Conservation (phyloP, 2,888 invertebrate genomes). For the Cheilosia grossa region DNA sequence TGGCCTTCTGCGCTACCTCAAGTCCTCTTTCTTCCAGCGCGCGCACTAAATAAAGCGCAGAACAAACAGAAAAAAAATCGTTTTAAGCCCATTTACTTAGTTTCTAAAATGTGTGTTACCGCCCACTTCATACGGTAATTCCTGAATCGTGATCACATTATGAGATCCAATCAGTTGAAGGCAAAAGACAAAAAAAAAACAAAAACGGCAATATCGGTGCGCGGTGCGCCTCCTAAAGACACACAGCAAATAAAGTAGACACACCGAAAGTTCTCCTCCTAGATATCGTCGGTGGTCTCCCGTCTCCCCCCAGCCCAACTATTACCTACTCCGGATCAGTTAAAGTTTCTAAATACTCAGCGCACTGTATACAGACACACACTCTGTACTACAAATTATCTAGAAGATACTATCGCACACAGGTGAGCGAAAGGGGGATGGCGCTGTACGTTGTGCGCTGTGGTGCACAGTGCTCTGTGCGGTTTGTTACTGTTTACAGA, state of each 20-base stretch:
- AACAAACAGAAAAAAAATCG: conserved; percentile 63
- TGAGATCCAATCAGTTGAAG: conserved; percentile 80
- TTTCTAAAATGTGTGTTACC: conserved; percentile 76
- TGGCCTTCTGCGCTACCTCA: conserved; percentile 67
- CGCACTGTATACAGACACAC: conserved; percentile 10
- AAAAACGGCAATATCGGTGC: conserved; percentile 73
- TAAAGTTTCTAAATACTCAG: conserved; percentile 69
- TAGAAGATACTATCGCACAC: conserved; percentile 44
- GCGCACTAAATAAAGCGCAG: conserved; percentile 63
- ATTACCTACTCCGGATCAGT: conserved; percentile 64
- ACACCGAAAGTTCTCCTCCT: conserved; percentile 39
- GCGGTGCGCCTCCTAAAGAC: conserved; percentile 56
- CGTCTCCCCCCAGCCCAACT: not conserved
- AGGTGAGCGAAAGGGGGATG: conserved; percentile 55
- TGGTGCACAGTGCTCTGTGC: not conserved
- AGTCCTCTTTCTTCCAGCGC: conserved; percentile 38
- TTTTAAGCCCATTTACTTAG: conserved; percentile 75
- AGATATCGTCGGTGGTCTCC: conserved; percentile 7
- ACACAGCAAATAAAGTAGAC: conserved; percentile 35
- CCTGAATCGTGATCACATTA: conserved; percentile 82
- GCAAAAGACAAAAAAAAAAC: conserved; percentile 13
- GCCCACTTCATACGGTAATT: conserved; percentile 83
- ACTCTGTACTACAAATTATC: conserved; percentile 46
- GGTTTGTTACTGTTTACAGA: conserved; percentile 70
- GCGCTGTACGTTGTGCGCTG: conserved; percentile 10